Conservation (phyloP, 2,888 invertebrate species). For the Cephus spinipes region DNA sequence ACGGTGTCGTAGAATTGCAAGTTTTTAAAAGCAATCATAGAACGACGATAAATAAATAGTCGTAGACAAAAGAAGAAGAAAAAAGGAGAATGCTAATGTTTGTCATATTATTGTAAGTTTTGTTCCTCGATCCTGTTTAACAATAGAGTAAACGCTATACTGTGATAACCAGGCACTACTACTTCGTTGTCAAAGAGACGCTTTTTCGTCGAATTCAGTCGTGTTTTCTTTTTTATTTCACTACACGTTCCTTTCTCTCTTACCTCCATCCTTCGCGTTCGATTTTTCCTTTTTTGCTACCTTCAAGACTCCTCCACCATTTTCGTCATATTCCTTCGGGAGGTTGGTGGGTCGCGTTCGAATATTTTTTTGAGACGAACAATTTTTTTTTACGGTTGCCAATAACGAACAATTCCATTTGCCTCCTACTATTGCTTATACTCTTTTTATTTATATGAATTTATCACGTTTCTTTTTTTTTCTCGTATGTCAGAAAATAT, state of each 20-base stretch:
- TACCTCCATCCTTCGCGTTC: no score
- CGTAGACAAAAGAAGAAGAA: not conserved
- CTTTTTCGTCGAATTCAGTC: not conserved
- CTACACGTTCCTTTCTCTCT: not conserved
- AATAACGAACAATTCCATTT: not conserved
- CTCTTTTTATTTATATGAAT: not conserved
- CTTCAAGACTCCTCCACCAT: not conserved
- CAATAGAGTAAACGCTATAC: not conserved
- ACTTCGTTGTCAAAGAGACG: not conserved
- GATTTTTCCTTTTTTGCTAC: not conserved
- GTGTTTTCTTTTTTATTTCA: not conserved
- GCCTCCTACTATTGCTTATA: not conserved
- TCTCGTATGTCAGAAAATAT: not conserved
- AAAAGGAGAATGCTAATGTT: not conserved
- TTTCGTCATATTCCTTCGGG: not conserved
- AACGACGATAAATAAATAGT: not conserved
- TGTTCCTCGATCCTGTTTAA: not conserved
- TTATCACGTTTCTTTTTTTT: not conserved
- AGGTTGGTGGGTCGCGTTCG: not conserved
- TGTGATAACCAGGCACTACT: not conserved
- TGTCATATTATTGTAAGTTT: not conserved
- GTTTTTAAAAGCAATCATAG: not conserved
- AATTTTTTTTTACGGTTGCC: not conserved
- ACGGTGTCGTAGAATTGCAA: no score
- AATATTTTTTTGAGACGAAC: no score